Evolutionary conservation across 2,797 vertebrate genomes (phyloP).

Genomic region (Discoglossus pictus): DNA sequence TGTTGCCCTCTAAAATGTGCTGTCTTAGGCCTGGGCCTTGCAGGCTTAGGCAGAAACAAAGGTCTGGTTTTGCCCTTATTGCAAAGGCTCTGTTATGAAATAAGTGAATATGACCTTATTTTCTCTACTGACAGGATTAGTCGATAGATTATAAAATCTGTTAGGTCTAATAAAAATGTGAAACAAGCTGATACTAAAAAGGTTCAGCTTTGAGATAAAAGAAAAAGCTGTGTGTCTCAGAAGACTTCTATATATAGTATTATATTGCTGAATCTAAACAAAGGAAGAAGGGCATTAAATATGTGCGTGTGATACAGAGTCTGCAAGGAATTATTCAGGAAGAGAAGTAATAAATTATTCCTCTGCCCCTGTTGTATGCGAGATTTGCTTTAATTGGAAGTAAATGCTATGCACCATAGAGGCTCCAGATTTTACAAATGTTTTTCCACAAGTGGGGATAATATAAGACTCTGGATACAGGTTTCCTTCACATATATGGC

Average conservation of each 20-base stretch:
- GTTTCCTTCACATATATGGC: slow-evolving; percentile 8
- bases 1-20: too few relatives aligned
- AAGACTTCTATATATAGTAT: slow-evolving; percentile 22
- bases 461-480: slow-evolving; percentile 12
- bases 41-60: too few relatives aligned
- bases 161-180: too few relatives aligned
- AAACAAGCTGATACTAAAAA: too few relatives aligned
- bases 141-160: too few relatives aligned
- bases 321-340: slow-evolving; percentile 37
- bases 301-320: slow-evolving; percentile 23
- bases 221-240: background rate
- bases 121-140: too few relatives aligned
- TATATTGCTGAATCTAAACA: slow-evolving; percentile 15
- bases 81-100: too few relatives aligned
- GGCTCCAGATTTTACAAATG: slow-evolving; percentile 15
- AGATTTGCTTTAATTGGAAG: slow-evolving; percentile 34
- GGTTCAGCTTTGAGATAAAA: slow-evolving; percentile 8
- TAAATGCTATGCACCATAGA: slow-evolving; percentile 13
- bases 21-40: too few relatives aligned
- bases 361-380: background rate
- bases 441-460: slow-evolving; percentile 5
- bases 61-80: too few relatives aligned
- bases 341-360: slow-evolving; percentile 40
- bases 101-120: too few relatives aligned
- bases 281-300: slow-evolving; percentile 16